Percentiles rank a stretch among this genome's conserved stretches.
Evolutionary conservation across 1,140 invertebrate species (phyloP).

Genomic region (Drosophila aff.): DNA sequence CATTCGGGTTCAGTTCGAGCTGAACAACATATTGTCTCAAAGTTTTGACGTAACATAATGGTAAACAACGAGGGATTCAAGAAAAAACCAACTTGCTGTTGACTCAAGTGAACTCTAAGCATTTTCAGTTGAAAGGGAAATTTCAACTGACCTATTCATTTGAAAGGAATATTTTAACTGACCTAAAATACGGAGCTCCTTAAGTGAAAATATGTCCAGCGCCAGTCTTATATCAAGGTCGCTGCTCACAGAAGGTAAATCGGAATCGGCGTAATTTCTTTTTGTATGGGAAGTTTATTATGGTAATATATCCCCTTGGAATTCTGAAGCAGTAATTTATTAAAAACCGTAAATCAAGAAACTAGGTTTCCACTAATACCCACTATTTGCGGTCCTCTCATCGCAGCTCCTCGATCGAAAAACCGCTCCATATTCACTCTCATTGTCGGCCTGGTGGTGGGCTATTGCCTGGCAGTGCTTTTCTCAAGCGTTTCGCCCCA

Average conservation of each 20-base stretch:
- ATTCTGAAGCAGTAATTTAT: background rate
- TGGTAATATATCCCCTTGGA: background rate
- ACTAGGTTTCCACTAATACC: too few species aligned
- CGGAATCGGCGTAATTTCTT: too few species aligned
- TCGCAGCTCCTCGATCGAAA: constrained; percentile 45
- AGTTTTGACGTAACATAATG: constrained; percentile 11
- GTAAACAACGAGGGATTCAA: constrained; percentile 1
- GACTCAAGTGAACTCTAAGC: constrained; percentile 32
- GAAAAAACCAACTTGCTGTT: constrained; percentile 14
- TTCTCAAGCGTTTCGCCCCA: constrained; percentile 12
- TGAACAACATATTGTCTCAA: constrained; percentile 1
- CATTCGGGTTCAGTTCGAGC: constrained; percentile 22
- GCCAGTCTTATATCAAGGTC: constrained; percentile 22
- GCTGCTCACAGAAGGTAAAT: constrained; percentile 23
- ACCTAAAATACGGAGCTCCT: constrained; percentile 2
- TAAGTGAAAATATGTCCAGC: constrained; percentile 15
- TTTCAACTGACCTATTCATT: too few species aligned
- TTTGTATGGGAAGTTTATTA: background rate
- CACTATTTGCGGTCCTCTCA: too few species aligned
- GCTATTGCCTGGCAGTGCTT: constrained; percentile 40
- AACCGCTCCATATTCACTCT: constrained; percentile 40
- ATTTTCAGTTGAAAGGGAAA: constrained; percentile 20
- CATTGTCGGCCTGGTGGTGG: constrained; percentile 45
- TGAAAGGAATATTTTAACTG: too few species aligned
- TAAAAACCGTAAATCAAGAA: too few species aligned